These are phyloP conservation scores for Centropyge bicolor DNA, from an alignment of 2,797 vertebrate species.

Conservation along the genomic window DNA sequence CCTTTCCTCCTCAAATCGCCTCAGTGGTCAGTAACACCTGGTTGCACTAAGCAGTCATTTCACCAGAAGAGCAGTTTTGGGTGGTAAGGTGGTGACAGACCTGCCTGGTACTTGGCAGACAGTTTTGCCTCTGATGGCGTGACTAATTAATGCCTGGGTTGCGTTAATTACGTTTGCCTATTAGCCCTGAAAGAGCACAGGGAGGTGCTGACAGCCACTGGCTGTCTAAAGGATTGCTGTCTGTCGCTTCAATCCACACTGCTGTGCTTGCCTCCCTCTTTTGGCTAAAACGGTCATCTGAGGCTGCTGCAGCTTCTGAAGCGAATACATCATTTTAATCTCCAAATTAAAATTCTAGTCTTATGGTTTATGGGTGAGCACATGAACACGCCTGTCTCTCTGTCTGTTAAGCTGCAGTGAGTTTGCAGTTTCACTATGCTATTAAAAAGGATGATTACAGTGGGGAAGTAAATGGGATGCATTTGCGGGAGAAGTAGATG, in stretches of 20 bases:
- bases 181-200: constrained; percentile 38
- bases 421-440: constrained; percentile 38
- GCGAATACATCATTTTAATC: constrained; percentile 60
- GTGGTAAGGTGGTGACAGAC: constrained; percentile 19
- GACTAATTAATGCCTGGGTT: constrained; percentile 58
- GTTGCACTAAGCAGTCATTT: constrained; percentile 41
- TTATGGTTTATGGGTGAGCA: constrained; percentile 28
- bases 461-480: constrained; percentile 66
- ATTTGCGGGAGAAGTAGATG: constrained; percentile 61
- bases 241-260: constrained; percentile 36
- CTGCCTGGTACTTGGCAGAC: constrained; percentile 32
- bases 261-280: constrained; percentile 26
- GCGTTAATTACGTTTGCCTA: constrained; percentile 70
- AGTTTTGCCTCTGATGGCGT: constrained; percentile 45
- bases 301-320: constrained; percentile 33
- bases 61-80: constrained; percentile 40
- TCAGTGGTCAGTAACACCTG: constrained; percentile 23
- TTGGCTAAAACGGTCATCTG: constrained; percentile 35
- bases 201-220: constrained; percentile 58
- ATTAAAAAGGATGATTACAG: constrained; percentile 71
- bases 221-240: constrained; percentile 37
- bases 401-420: constrained; percentile 44
- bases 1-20: constrained; percentile 20
- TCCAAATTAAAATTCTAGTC: constrained; percentile 60
- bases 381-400: constrained; percentile 17